Conservation (phyloP, 2,888 invertebrate species). For the Margaritifera margaritifera region DNA sequence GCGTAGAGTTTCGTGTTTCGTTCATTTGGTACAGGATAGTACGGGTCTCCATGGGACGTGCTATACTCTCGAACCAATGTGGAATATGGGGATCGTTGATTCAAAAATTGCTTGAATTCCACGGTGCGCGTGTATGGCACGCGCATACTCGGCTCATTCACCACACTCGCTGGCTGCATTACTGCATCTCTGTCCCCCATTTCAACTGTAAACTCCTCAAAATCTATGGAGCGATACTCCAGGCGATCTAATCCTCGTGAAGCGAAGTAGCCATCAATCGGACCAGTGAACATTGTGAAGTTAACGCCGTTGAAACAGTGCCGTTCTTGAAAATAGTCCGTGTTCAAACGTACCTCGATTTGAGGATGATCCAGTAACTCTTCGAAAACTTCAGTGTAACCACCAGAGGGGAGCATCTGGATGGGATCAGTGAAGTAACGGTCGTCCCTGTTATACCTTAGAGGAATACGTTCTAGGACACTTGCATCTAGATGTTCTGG, state of each 20-base stretch:
- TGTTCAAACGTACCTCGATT: not conserved
- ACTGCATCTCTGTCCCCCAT: not conserved
- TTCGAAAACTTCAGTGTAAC: constrained; percentile 11
- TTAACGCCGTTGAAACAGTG: not conserved
- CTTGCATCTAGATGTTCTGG: constrained; percentile 10
- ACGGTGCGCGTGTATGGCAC: constrained; percentile 3
- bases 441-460: constrained; percentile 8
- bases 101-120: constrained; percentile 14
- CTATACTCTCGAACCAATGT: constrained; percentile 5
- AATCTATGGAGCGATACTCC: constrained; percentile 8
- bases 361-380: constrained; percentile 5
- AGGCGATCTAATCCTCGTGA: not conserved
- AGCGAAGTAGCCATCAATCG: constrained; percentile 10
- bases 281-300: constrained; percentile 7
- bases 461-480: constrained; percentile 12
- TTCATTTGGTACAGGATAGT: constrained; percentile 13
- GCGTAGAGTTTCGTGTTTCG: constrained; percentile 3
- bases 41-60: constrained; percentile 7
- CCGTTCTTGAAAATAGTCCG: constrained; percentile 3
- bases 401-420: constrained; percentile 6
- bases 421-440: constrained; percentile 13
- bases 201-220: constrained; percentile 1
- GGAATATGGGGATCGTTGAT: constrained; percentile 1
- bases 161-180: constrained; percentile 3
- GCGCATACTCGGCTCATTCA: constrained; percentile 8